phyloP scores from a whole-genome alignment of 2,888 invertebrate species.

The Phengaris alcon region DNA sequence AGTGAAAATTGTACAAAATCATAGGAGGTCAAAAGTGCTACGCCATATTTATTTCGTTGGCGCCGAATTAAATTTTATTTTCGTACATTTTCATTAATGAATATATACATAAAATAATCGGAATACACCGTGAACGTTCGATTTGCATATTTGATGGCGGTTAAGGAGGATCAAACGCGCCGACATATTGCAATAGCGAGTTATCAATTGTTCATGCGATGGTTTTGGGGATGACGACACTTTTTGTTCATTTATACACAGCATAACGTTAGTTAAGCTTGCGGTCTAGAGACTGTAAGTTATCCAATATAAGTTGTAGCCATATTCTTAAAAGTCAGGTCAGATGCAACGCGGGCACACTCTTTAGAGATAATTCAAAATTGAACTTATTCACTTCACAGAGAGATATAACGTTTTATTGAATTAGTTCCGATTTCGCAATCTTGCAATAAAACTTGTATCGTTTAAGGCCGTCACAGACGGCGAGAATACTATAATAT shows the following conservation, averaged over 20 bases:
- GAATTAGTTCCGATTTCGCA: too few relatives aligned
- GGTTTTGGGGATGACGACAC: not conserved
- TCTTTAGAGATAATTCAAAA: too few relatives aligned
- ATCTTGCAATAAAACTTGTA: too few relatives aligned
- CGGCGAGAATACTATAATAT: too few relatives aligned
- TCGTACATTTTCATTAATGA: constrained; percentile 4
- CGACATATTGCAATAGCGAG: constrained; percentile 38
- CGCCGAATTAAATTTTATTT: constrained; percentile 7
- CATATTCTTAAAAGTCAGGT: too few relatives aligned
- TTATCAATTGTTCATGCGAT: not conserved
- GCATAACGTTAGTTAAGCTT: not conserved
- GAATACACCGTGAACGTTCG: constrained; percentile 29
- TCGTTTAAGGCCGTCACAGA: too few relatives aligned
- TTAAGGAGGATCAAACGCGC: constrained; percentile 40
- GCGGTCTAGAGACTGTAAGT: too few relatives aligned
- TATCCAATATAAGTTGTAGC: too few relatives aligned
- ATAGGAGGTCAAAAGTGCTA: not conserved
- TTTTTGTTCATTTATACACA: not conserved
- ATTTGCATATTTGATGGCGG: constrained; percentile 43
- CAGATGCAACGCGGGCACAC: too few relatives aligned
- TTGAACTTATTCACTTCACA: too few relatives aligned
- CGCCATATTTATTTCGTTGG: not conserved
- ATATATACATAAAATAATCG: not conserved
- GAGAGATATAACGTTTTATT: too few relatives aligned
- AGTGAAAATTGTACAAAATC: not conserved